Evolutionary conservation across 2,888 invertebrate genomes (phyloP).

Genomic region (Gisinianus flammeolus): DNA sequence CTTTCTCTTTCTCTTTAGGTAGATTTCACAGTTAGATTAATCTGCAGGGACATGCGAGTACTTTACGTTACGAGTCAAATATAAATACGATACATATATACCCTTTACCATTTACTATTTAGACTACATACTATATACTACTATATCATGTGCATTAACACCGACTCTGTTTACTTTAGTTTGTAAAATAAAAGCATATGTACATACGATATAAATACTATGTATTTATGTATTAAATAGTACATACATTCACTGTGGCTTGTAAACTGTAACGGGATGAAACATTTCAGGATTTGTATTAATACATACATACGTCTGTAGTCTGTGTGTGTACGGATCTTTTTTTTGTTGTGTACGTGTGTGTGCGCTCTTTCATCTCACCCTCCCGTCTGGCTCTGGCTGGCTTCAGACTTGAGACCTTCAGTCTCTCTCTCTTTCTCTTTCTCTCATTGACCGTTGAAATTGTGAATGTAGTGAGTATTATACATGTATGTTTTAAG

Average conservation of each 20-base stretch:
- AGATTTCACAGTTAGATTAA: neutral
- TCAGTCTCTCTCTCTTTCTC: conserved; percentile 17
- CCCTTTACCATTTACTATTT: neutral
- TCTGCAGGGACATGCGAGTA: neutral
- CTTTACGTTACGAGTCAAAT: neutral
- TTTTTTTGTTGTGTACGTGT: neutral
- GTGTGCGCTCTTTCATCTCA: neutral
- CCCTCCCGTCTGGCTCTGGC: neutral
- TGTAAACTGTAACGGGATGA: no score
- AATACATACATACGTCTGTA: no score
- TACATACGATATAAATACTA: neutral
- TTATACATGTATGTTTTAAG: neutral
- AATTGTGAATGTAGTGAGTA: no score
- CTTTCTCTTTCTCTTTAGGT: neutral
- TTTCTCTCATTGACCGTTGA: conserved; percentile 20
- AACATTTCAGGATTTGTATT: no score
- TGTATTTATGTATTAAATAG: neutral
- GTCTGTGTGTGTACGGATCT: neutral
- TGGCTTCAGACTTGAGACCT: neutral
- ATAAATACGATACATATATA: no score
- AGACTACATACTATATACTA: neutral
- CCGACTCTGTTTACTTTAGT: neutral
- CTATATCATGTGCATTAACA: neutral
- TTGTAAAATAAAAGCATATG: no score
- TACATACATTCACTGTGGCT: neutral